These are phyloP conservation scores for Myotis yumanensis DNA, from an alignment of 2,113 vertebrate genomes.

Conservation along the genomic window DNA sequence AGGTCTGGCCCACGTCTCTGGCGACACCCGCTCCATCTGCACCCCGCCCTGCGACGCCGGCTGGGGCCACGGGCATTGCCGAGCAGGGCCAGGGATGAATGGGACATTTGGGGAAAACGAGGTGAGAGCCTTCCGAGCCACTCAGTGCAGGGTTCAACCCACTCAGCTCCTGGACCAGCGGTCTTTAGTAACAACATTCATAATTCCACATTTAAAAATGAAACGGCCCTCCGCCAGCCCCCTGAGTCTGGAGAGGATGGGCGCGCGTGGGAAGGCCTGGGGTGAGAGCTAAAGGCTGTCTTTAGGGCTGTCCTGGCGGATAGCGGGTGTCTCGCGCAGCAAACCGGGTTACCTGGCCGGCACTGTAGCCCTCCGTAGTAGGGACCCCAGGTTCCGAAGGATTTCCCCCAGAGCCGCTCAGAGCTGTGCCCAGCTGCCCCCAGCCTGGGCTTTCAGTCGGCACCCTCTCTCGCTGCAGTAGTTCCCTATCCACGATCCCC, in stretches of 20 bases:
- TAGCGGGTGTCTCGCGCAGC: not conserved
- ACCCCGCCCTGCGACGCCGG: conserved; percentile 64
- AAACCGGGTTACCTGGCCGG: conserved; percentile 22
- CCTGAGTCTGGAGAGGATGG: not conserved
- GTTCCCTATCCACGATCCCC: not conserved
- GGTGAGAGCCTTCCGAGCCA: not conserved
- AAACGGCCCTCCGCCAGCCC: not conserved
- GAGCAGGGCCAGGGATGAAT: conserved; percentile 16
- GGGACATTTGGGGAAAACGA: not conserved
- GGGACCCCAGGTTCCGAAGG: not conserved
- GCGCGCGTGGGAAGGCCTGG: not conserved
- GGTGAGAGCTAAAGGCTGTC: not conserved
- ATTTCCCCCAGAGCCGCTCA: not conserved
- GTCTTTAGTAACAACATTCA: conserved; percentile 44
- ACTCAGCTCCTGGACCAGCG: not conserved
- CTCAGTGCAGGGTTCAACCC: not conserved
- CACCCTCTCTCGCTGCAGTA: not conserved
- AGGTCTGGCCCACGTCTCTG: conserved; percentile 15
- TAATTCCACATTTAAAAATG: conserved; percentile 61
- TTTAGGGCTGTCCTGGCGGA: not conserved
- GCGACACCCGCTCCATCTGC: conserved; percentile 49
- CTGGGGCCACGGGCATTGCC: conserved; percentile 69
- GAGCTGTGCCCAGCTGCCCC: not conserved
- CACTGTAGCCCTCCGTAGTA: not conserved
- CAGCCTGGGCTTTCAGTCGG: not conserved